Percentiles rank a stretch among this genome's conserved stretches.
Conservation (phyloP, 2,888 invertebrate genomes). For the Digitonthophagus gazella region DNA sequence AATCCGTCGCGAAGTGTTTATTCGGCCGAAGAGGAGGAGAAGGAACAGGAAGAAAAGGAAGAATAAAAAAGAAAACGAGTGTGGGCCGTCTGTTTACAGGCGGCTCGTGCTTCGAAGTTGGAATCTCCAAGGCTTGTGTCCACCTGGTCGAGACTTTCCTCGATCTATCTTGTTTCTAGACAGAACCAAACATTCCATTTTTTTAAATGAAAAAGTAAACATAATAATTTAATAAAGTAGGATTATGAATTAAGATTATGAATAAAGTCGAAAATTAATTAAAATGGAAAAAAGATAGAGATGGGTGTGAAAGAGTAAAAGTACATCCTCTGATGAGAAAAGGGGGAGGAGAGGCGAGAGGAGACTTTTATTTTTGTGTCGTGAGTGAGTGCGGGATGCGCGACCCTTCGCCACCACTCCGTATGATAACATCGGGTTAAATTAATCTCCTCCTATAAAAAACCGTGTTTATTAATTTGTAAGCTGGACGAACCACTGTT, state of each 20-base stretch:
- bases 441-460: slow-evolving; percentile 2
- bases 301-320: too few relatives aligned
- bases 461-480: slow-evolving; percentile 6
- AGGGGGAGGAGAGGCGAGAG: not conserved
- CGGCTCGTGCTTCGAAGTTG: not conserved
- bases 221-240: too few relatives aligned
- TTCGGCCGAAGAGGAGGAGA: not conserved
- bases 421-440: slow-evolving; percentile 15
- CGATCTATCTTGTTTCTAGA: too few relatives aligned
- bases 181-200: too few relatives aligned
- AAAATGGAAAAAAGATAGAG: too few relatives aligned
- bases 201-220: too few relatives aligned
- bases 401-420: not conserved
- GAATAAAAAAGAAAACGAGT: not conserved
- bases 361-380: not conserved
- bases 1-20: not conserved
- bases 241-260: too few relatives aligned
- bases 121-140: too few relatives aligned
- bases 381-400: not conserved
- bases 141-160: too few relatives aligned
- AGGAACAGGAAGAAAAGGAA: not conserved
- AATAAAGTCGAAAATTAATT: too few relatives aligned
- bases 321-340: too few relatives aligned
- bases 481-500: not conserved
- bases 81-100: not conserved